Percentiles rank a stretch among this genome's conserved stretches.
phyloP scores from a whole-genome alignment of 2,888 invertebrate genomes.

The Ypsolopha scabrella region DNA sequence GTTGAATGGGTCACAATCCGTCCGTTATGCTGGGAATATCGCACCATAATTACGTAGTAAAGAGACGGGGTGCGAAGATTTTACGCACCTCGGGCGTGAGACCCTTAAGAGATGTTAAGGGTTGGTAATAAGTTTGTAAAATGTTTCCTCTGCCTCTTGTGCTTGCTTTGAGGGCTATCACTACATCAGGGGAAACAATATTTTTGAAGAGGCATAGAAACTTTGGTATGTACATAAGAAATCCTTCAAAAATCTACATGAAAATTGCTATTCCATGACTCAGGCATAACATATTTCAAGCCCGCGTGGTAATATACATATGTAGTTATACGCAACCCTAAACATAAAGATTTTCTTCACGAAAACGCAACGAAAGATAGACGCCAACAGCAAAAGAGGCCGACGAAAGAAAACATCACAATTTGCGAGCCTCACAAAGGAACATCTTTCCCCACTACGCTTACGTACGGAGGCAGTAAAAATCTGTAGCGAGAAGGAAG shows the following conservation, averaged over 20 bases:
- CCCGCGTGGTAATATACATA: too few relatives aligned
- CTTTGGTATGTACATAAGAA: neutral
- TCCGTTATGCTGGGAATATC: constrained; percentile 1
- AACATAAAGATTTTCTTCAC: neutral
- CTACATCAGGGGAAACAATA: too few relatives aligned
- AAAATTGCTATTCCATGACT: too few relatives aligned
- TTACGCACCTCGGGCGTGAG: constrained; percentile 40
- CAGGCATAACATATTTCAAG: too few relatives aligned
- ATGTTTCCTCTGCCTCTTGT: constrained; percentile 8
- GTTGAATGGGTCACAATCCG: neutral
- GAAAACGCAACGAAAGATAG: neutral
- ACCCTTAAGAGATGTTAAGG: constrained; percentile 24
- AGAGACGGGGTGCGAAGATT: constrained; percentile 45
- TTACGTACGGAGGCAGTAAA: constrained; percentile 36
- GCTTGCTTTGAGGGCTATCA: neutral
- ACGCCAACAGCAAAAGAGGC: constrained; percentile 18
- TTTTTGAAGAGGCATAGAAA: neutral
- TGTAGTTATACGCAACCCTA: neutral
- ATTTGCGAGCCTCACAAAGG: constrained; percentile 34
- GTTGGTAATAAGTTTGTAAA: constrained; percentile 35
- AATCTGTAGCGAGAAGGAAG: constrained; percentile 51
- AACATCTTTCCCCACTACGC: constrained; percentile 42
- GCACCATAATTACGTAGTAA: constrained; percentile 50
- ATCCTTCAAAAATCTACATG: too few relatives aligned
- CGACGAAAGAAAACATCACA: constrained; percentile 36